Evolutionary conservation across 2,888 invertebrate genomes (phyloP).

Genomic region (Nudaria mundana): DNA sequence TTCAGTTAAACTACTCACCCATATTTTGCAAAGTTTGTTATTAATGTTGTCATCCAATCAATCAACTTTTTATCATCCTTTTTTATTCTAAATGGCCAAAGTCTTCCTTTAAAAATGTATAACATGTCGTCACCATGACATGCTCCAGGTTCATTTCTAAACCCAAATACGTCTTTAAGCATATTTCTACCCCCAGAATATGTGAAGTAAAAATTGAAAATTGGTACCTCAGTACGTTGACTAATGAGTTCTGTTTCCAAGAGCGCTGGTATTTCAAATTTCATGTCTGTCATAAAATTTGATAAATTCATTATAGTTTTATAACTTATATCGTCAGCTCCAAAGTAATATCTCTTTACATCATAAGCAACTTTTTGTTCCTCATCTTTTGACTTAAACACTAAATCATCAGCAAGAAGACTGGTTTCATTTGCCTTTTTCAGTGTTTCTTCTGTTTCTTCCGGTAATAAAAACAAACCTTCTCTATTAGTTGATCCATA

Average conservation of each 20-base stretch:
- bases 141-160: constrained; percentile 46
- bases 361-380: constrained; percentile 32
- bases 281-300: constrained; percentile 56
- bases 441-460: constrained; percentile 38
- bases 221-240: constrained; percentile 34
- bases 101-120: constrained; percentile 53
- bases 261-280: constrained; percentile 58
- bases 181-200: constrained; percentile 61
- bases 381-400: constrained; percentile 48
- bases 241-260: constrained; percentile 50
- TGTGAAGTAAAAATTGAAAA: constrained; percentile 61
- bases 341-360: constrained; percentile 67
- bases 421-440: constrained; percentile 43
- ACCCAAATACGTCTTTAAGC: constrained; percentile 45
- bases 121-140: constrained; percentile 64
- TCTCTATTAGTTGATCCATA: constrained; percentile 59
- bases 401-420: constrained; percentile 59
- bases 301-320: constrained; percentile 51
- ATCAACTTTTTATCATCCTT: constrained; percentile 49
- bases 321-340: constrained; percentile 55
- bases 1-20: no score
- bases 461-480: constrained; percentile 43
- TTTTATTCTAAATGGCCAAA: constrained; percentile 48
- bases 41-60: constrained; percentile 53
- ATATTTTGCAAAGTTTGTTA: constrained; percentile 69